These are phyloP conservation scores for Baronia brevicornis DNA, from an alignment of 2,888 invertebrate genomes.

Conservation along the genomic window DNA sequence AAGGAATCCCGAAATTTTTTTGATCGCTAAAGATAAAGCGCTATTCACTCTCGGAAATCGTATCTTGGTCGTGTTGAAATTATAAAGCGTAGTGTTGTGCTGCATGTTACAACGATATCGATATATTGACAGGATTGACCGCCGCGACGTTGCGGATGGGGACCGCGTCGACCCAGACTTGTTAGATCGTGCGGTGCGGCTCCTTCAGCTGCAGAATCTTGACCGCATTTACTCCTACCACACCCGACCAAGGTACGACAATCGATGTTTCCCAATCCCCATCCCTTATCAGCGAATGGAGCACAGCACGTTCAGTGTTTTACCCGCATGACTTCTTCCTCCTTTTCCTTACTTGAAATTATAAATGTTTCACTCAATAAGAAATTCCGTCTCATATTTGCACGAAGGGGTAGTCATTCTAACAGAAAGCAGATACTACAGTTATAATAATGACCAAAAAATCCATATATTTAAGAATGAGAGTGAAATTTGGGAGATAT, in stretches of 20 bases:
- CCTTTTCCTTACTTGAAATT: slow-evolving; percentile 8
- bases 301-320: slow-evolving; percentile 4
- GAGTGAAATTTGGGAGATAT: no score
- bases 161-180: slow-evolving; percentile 65
- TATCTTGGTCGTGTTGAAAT: slow-evolving; percentile 49
- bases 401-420: no score
- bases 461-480: no score
- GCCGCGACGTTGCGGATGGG: slow-evolving; percentile 61
- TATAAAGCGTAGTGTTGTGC: slow-evolving; percentile 37
- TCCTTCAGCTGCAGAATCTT: slow-evolving; percentile 74
- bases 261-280: slow-evolving; percentile 50
- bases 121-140: slow-evolving; percentile 72
- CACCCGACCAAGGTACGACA: slow-evolving; percentile 76
- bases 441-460: no score
- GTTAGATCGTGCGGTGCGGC: slow-evolving; percentile 73
- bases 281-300: slow-evolving; percentile 8
- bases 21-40: slow-evolving; percentile 8
- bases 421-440: no score
- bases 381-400: no score
- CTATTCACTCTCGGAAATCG: no score
- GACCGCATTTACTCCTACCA: slow-evolving; percentile 77
- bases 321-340: slow-evolving; percentile 11
- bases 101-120: slow-evolving; percentile 55
- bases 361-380: no score
- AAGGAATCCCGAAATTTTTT: neutral